Percentiles rank a stretch among this genome's conserved stretches.
These are phyloP conservation scores for Pemphredon lugubris DNA, from an alignment of 2,888 invertebrate genomes.

Conservation along the genomic window DNA sequence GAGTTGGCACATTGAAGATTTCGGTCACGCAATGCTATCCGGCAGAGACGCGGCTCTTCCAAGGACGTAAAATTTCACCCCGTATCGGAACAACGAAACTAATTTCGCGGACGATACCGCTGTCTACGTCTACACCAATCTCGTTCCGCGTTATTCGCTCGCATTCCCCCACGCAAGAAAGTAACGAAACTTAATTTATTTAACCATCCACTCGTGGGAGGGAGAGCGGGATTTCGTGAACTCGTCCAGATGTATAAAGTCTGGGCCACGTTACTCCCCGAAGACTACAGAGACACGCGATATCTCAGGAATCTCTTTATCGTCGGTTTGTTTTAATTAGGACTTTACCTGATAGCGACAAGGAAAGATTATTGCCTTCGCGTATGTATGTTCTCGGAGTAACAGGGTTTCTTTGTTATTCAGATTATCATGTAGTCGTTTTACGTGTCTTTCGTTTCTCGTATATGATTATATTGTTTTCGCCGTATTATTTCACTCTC, in stretches of 20 bases:
- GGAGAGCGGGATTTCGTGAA: too few species aligned
- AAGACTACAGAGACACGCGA: constrained; percentile 7
- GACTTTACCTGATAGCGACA: not conserved
- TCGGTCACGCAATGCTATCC: constrained; percentile 61
- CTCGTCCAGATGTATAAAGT: constrained; percentile 14
- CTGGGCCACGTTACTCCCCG: constrained; percentile 19
- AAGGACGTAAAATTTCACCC: constrained; percentile 54
- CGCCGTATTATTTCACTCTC: too few species aligned
- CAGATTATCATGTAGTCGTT: not conserved
- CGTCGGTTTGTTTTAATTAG: constrained; percentile 22
- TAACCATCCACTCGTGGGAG: constrained; percentile 33
- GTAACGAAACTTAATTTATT: constrained; percentile 59
- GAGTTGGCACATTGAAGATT: constrained; percentile 53
- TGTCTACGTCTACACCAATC: constrained; percentile 40
- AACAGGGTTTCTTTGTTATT: not conserved
- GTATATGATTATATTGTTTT: too few species aligned
- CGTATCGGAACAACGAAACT: constrained; percentile 44
- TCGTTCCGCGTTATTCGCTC: constrained; percentile 31
- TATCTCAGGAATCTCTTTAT: constrained; percentile 20
- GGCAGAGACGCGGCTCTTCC: constrained; percentile 41
- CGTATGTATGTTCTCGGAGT: not conserved
- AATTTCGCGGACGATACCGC: constrained; percentile 48
- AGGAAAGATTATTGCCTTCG: not conserved
- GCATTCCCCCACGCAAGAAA: constrained; percentile 20
- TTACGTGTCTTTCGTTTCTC: not conserved